Percentiles rank a stretch among this genome's conserved stretches.
These are phyloP conservation scores for Helobdella robusta DNA, from an alignment of 2,888 invertebrate species.

Conservation along the genomic window DNA sequence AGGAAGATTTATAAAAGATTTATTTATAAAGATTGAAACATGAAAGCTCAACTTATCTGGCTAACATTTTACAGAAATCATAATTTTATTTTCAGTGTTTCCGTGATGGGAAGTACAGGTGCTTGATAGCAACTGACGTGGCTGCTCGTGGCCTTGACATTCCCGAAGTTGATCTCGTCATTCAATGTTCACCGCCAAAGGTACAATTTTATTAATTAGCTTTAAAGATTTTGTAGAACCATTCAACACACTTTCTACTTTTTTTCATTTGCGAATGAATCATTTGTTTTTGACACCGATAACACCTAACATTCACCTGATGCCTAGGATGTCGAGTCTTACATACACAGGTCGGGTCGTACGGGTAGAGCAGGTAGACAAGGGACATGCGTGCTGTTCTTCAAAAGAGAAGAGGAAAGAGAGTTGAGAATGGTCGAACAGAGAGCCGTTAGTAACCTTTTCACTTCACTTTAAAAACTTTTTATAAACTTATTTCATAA, in stretches of 20 bases:
- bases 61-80: too few relatives aligned
- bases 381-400: conserved; percentile 44
- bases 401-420: conserved; percentile 38
- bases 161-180: conserved; percentile 46
- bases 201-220: conserved; percentile 30
- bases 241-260: too few relatives aligned
- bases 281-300: background rate
- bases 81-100: conserved; percentile 38
- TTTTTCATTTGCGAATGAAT: too few relatives aligned
- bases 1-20: background rate
- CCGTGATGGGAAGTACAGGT: conserved; percentile 41
- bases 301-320: background rate
- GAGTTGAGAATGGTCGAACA: conserved; percentile 39
- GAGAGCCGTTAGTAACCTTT: conserved; percentile 39
- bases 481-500: too few relatives aligned
- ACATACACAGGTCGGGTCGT: conserved; percentile 47
- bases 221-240: background rate
- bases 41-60: too few relatives aligned
- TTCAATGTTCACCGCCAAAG: conserved; percentile 45
- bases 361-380: conserved; percentile 46
- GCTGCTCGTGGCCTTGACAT: conserved; percentile 48
- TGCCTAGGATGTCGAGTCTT: conserved; percentile 42
- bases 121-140: conserved; percentile 47
- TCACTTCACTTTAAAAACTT: too few relatives aligned
- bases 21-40: too few relatives aligned